These are phyloP conservation scores for Quadriops clusia DNA, from an alignment of 2,888 invertebrate genomes.

Conservation along the genomic window DNA sequence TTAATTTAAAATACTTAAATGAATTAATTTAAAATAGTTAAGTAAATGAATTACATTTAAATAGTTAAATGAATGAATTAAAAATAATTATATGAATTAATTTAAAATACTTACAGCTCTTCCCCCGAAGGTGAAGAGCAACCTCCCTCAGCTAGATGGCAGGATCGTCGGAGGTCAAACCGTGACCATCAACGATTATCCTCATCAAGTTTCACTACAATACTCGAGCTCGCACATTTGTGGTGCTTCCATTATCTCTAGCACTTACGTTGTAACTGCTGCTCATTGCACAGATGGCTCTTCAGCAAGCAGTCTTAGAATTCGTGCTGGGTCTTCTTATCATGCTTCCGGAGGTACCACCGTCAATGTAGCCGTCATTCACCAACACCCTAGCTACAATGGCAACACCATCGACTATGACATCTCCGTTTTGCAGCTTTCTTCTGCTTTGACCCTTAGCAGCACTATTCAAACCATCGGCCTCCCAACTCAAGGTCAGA, in stretches of 20 bases:
- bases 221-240: constrained; percentile 17
- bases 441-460: constrained; percentile 4
- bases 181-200: constrained; percentile 17
- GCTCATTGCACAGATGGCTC: constrained; percentile 21
- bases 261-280: constrained; percentile 18
- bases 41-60: too few species aligned
- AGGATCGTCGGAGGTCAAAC: constrained; percentile 21
- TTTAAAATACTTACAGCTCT: too few species aligned
- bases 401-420: constrained; percentile 12
- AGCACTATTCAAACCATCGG: constrained; percentile 6
- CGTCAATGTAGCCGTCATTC: constrained; percentile 5
- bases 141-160: constrained; percentile 12
- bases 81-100: too few species aligned
- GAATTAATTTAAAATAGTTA: too few species aligned
- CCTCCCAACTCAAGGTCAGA: constrained; percentile 7
- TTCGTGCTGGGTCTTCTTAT: constrained; percentile 14
- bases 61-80: too few species aligned
- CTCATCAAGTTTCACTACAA: constrained; percentile 20
- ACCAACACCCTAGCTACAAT: constrained; percentile 13
- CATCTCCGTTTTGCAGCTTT: constrained; percentile 12
- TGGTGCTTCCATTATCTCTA: constrained; percentile 20
- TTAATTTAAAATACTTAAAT: too few species aligned
- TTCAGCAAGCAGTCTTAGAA: too few species aligned
- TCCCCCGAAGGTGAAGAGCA: too few species aligned
- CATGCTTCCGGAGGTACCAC: constrained; percentile 10